Base-by-base conservation (phyloP, 2,888 invertebrate species). In the Hydriomena furcata region DNA sequence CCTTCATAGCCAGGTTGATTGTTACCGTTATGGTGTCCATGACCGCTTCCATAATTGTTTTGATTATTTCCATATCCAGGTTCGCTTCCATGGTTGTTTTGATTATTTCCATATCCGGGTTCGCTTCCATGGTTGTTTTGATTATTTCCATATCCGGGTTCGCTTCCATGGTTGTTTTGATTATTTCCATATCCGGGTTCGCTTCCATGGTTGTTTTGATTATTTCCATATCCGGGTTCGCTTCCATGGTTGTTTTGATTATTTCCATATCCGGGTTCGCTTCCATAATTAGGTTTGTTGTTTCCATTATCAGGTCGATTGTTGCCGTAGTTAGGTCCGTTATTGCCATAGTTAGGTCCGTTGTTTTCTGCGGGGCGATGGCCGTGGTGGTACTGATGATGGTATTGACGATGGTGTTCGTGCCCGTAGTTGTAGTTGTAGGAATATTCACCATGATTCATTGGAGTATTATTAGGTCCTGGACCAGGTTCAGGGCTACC, bases 401-500 rank as follows among this genome's bases (percentile, higher is more conserved):
- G 57, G 17, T 54, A 45, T 2, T 43, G 55, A 25, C 64, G 45
- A 24, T 71, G 63, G 24, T 68, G 45, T n/a, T 57, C 55, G 11
- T 70, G 63, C 40, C 57, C 55, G 38, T 65, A 49, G 21, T 64
- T 60, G 21, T 53, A 47, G 6, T 64, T 61, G 20, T 53, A 48
- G 7, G 49, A 53, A 13, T 55, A 45, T 0, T 20, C 10, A n/a
- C 48, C 56, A 4, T 56, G 58, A 5, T 24, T 32, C 27, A 43
- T 51, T 11, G 41, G 56, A 6, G 54, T 44, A 12, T 61, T 36
- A 10, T 53, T 41, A 1, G 41, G 30, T 37, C 35, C 48, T 7
- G 42, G 50, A 27, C 27, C 46, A 32, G 31, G 32, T 4, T 46
- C 54, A 43, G 52, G 53, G 30, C 48, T 47, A 11, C 41, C 10